Evolutionary conservation across 1,140 invertebrate species (phyloP), one percentile per base, ranked within the genome.

Genomic region (Zeugodacus cucurbitae): DNA sequence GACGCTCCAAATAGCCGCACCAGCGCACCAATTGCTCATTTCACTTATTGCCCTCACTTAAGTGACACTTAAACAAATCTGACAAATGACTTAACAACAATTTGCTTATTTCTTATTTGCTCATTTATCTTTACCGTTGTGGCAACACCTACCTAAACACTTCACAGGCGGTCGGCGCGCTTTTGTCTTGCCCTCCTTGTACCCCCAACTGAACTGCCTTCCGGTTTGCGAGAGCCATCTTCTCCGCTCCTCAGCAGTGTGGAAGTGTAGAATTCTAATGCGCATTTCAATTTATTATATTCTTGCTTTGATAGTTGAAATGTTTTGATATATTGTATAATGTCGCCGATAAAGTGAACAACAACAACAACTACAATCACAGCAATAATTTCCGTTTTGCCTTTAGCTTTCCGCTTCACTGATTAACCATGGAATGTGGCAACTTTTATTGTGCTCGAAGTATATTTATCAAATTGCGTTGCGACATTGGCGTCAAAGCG

Each of bases 71-170:
- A 82, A 82, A 54, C 74, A 82, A 82, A 82, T 82, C 74, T 82
- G 74, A 82, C 74, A 82, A 82, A 82, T 82, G 41, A 82, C 74
- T 82, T 82, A 82, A 82, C 74, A 48, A 82, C 74, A 82, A 82
- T 48, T 48, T 82, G 74, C 32, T 54, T 82, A 48, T 82, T 82
- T 82, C 74, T 82, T 82, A 54, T 82, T 82, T 48, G 41, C 41
- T 82, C 74, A 82, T 82, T 82, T 48, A 82, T 82, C 74, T 82
- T 82, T 48, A 26, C 37, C 11, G 10, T 26, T 62, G 26, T 26
- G 58, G 74, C 74, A 26, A 82, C 74, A 82, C 74, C 11, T 29
- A 82, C 41, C 48, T 41, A n/a, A 22, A 62, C 58, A 26, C 58
- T 37, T 6, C 67, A 74, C 67, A 41, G 32, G 67, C 67, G 20